Evolutionary conservation across 2,888 invertebrate species (phyloP).

Genomic region (Rutpela maculata): DNA sequence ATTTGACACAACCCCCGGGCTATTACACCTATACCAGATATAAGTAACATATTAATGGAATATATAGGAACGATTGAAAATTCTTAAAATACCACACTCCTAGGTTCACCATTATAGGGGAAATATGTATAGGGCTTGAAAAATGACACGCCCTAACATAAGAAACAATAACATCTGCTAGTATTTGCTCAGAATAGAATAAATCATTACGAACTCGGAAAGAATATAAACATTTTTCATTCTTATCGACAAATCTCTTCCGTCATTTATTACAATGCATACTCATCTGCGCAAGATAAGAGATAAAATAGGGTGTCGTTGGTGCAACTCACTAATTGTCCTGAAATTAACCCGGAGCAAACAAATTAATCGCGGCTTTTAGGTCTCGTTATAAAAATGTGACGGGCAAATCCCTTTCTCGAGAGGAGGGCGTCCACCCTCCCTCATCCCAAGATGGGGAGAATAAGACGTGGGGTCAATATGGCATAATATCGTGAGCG

Average conservation of each 20-base stretch:
- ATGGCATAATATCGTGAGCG: constrained; percentile 65
- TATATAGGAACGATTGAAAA: too few species aligned
- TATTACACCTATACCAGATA: too few species aligned
- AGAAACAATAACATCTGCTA: constrained; percentile 17
- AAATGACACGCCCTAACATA: not conserved
- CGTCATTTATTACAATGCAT: constrained; percentile 28
- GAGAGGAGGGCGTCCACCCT: constrained; percentile 7
- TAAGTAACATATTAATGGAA: too few species aligned
- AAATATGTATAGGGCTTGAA: not conserved
- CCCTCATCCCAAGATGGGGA: constrained; percentile 9
- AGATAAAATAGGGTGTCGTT: constrained; percentile 60
- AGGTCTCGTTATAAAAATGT: constrained; percentile 71
- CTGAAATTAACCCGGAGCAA: constrained; percentile 71
- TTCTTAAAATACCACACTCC: too few species aligned
- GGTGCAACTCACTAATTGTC: constrained; percentile 69
- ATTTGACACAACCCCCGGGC: too few species aligned
- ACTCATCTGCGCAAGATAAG: constrained; percentile 42
- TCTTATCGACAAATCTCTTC: constrained; percentile 26
- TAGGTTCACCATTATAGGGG: too few species aligned
- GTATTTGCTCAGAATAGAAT: not conserved
- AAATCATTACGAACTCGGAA: not conserved
- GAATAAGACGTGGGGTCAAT: constrained; percentile 59
- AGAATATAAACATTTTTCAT: constrained; percentile 18
- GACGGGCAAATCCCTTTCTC: constrained; percentile 64
- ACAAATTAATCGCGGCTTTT: constrained; percentile 72